Evolutionary conservation across 1,140 invertebrate genomes (phyloP), one percentile per base, ranked within the genome.

Genomic region (Phenacoccus solenopsis): DNA sequence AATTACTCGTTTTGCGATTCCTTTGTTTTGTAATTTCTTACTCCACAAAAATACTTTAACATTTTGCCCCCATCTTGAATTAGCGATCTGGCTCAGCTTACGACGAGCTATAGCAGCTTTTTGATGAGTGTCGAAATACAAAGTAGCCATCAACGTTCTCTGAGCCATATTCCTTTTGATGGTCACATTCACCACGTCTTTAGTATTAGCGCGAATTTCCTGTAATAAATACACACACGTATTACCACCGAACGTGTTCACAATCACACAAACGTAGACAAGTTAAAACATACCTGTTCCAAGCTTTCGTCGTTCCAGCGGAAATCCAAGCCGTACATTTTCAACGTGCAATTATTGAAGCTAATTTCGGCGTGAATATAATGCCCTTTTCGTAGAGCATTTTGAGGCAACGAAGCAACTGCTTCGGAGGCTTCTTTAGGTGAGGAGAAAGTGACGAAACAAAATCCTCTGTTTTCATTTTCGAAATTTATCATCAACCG

Each of bases 401-500:
- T 64, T 16, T 64, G 59, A 3, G 59, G 59, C 20, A 64, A 16
- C 20, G 25, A 3, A 24, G 25, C 25, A 22, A 64, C 59, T 10
- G 59, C 59, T 24, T 24, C 25, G 10, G 10, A 20, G 21, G 59
- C 59, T 64, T 64, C 22, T 16, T 64, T 24, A 9, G 59, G 10
- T 10, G 22, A 64, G 4, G 22, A 24, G 25, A 64, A 64, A 10
- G 59, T 64, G 16, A 64, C 59, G 59, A 64, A 64, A 64, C 59
- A 64, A 64, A 64, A 64, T 27, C 59, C 59, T 27, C 59, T 2
- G 25, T 64, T 64, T 24, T 64, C 59, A 64, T 64, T 64, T 64
- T 64, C 59, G 16, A 64, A 64, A 64, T 69, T 49, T 25, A 69
- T 69, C 68, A 69, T 69, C 30, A 69, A 38, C n/a, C 68, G 30